Evolutionary conservation across 2,113 vertebrate genomes (phyloP), one percentile per base, ranked within the genome.

Genomic region (Paramormyrops kingsleyae): DNA sequence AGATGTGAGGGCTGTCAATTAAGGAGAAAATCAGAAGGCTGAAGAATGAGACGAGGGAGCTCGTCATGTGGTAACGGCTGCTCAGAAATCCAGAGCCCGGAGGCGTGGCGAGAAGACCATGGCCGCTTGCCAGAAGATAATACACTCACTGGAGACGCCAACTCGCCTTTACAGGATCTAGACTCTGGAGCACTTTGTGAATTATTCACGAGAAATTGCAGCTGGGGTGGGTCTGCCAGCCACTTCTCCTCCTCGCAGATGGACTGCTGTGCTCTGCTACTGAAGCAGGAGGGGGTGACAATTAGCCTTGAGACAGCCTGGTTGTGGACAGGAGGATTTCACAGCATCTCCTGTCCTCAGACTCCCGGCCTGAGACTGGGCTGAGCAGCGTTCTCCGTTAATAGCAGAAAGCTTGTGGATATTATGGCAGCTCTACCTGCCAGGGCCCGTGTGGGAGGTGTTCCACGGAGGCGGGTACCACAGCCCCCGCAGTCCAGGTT

Each of bases 201-300:
- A 89, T 84, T 66, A 89, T 84, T 89, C 77, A 89, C 24, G 27
- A 42, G 52, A 47, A 89, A 83, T 62, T 83, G 52, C 19, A 83
- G 53, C 80, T 44, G 52, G 24, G 44, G 21, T 21, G 49, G 39
- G 74, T 35, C 13, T 4, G 35, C 31, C 31, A 42, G 74, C 31
- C 35, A 77, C 19, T 80, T 42, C 74, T 19, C 15, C 74, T 80
- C 42, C 35, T n/a, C n/a, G 46, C 46, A 50, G 83, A 50, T 50
- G 27, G 49, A 56, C 13, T 53, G 50, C 86, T 42, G 49, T 35
- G 85, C 47, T 52, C 15, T 5, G 56, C 7, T 42, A 46, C 7
- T 59, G 53, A 62, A 62, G 10, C 6, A 50, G 52, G 15, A 17
- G 46, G n/a, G 24, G 31, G 31, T 42, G n/a, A 53, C 21, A 17